Percentiles rank a stretch among this genome's conserved stretches.
These are phyloP conservation scores for Tanytarsus gracilentus DNA, from an alignment of 2,888 invertebrate genomes.

Conservation along the genomic window DNA sequence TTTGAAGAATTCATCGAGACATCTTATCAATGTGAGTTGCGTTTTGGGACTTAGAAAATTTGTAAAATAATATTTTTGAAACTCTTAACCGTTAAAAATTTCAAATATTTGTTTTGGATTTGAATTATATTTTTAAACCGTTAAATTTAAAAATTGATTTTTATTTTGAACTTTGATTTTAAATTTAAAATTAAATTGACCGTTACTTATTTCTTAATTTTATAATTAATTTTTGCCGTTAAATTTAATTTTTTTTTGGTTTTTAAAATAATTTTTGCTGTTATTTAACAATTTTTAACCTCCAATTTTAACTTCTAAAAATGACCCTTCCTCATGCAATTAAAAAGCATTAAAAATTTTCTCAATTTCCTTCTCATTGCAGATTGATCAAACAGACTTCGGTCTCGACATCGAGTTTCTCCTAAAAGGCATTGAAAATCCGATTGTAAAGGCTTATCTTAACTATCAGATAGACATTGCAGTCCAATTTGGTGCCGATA, in stretches of 20 bases:
- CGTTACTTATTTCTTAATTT: too few species aligned
- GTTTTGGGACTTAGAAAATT: constrained; percentile 30
- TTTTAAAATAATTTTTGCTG: too few species aligned
- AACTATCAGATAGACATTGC: constrained; percentile 35
- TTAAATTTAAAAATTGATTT: too few species aligned
- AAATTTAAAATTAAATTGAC: too few species aligned
- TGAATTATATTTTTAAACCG: too few species aligned
- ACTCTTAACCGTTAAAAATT: too few species aligned
- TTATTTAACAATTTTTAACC: not conserved
- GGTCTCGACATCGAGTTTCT: constrained; percentile 33
- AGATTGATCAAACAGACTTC: constrained; percentile 33
- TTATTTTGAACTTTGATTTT: too few species aligned
- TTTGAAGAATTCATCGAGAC: constrained; percentile 75
- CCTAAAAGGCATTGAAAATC: constrained; percentile 32
- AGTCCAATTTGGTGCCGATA: constrained; percentile 34
- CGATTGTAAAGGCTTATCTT: constrained; percentile 33
- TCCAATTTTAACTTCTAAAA: not conserved
- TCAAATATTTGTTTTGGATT: too few species aligned
- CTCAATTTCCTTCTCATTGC: too few species aligned
- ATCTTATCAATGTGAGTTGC: constrained; percentile 68
- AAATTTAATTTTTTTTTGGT: too few species aligned
- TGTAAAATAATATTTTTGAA: constrained; percentile 32
- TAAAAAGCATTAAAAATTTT: not conserved
- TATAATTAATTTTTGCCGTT: too few species aligned
- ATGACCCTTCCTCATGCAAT: too few species aligned